Percentiles rank a stretch among this genome's conserved stretches.
phyloP scores from a whole-genome alignment of 1,140 invertebrate genomes.

The Eumaeus atala region DNA sequence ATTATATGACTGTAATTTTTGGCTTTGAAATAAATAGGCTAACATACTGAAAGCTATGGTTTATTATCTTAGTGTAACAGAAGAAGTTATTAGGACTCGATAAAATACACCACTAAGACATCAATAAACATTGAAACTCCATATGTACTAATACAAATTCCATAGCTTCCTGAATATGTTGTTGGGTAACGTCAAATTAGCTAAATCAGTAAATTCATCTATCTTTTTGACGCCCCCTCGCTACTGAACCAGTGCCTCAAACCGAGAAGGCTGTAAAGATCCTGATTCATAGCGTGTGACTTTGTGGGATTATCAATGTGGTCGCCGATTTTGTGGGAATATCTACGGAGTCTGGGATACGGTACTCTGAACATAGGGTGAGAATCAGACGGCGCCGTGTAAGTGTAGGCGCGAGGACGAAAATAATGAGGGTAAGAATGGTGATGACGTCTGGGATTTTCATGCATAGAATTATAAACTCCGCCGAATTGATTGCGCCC shows the following conservation, averaged over 20 bases:
- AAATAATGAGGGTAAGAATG: conserved; percentile 61
- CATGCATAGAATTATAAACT: conserved; percentile 46
- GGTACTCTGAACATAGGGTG: conserved; percentile 26
- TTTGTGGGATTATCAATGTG: conserved; percentile 40
- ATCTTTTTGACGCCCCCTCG: conserved; percentile 65
- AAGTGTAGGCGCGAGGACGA: conserved; percentile 40
- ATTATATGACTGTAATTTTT: conserved; percentile 71
- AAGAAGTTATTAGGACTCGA: background rate
- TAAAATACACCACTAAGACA: background rate
- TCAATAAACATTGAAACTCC: conserved; percentile 21
- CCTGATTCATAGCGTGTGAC: conserved; percentile 46
- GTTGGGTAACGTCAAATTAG: conserved; percentile 70
- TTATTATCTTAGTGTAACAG: background rate
- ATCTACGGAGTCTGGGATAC: conserved; percentile 40
- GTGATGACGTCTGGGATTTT: conserved; percentile 59
- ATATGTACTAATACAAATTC: conserved; percentile 22
- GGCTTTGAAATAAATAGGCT: conserved; percentile 72
- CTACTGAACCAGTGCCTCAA: conserved; percentile 65
- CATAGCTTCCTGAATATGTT: conserved; percentile 69
- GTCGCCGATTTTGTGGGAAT: conserved; percentile 41
- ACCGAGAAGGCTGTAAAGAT: conserved; percentile 61
- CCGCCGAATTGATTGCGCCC: conserved; percentile 50
- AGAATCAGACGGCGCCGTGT: conserved; percentile 26
- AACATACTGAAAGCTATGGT: conserved; percentile 69
- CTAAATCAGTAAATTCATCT: conserved; percentile 36